Conservation (phyloP, 2,888 invertebrate genomes). For the Gastrophysa polygoni region DNA sequence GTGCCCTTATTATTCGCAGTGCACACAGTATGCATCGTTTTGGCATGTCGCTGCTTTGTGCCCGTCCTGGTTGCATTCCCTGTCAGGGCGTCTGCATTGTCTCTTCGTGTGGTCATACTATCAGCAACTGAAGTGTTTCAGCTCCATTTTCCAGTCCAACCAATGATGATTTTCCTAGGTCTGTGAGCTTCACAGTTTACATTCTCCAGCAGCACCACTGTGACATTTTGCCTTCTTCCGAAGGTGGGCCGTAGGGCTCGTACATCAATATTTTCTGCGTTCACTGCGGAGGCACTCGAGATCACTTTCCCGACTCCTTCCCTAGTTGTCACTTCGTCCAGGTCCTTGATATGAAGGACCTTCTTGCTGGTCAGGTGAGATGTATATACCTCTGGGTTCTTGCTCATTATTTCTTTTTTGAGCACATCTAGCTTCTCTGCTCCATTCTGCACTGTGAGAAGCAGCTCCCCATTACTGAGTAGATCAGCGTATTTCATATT, state of each 20-base stretch:
- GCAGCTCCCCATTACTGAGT: not conserved
- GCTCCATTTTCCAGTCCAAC: conserved; percentile 2
- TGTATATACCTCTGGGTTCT: not conserved
- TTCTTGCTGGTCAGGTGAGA: not conserved
- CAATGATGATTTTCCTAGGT: not conserved
- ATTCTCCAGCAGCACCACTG: not conserved
- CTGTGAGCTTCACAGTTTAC: not conserved
- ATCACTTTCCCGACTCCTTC: not conserved
- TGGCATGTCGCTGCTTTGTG: conserved; percentile 28
- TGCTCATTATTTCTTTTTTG: not conserved
- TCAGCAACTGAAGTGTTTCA: conserved; percentile 7
- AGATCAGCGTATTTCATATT: too few species aligned
- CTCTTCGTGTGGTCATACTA: conserved; percentile 10
- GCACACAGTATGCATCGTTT: conserved; percentile 27
- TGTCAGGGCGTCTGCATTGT: conserved; percentile 29
- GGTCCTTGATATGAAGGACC: not conserved
- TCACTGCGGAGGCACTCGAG: not conserved
- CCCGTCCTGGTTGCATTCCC: conserved; percentile 28
- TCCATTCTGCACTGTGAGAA: conserved; percentile 2
- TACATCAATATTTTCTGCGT: not conserved
- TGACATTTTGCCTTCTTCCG: not conserved
- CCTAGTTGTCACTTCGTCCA: too few species aligned
- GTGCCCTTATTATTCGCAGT: conserved; percentile 27
- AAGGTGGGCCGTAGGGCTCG: not conserved
- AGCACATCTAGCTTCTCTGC: not conserved